Base-by-base conservation (phyloP, 2,113 vertebrate genomes). In the Perca schrenkii region DNA sequence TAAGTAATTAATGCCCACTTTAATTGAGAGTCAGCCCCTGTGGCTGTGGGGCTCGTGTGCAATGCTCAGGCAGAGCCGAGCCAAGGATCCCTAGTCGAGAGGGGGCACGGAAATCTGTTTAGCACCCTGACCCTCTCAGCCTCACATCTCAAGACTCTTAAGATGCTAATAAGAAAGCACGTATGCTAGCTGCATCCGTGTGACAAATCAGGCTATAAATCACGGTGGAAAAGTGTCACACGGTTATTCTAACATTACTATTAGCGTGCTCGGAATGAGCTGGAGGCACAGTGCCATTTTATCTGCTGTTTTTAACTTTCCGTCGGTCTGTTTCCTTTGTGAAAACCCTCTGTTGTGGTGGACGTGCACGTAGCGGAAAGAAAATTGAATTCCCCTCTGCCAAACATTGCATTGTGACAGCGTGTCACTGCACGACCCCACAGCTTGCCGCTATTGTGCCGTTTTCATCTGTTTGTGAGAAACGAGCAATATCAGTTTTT, bases 1-100 rank as follows among this genome's bases (percentile, higher is more conserved):
- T 93, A 86, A 89, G 91, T 94, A 92, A 94, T 93, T 94, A 94
- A 95, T 93, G 91, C 89, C 87, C 77, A 87, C 80, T 91, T 93
- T 93, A 93, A 94, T 91, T 92, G 93, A 90, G 90, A 93, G 90
- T 88, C 89, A 81, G 71, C 83, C 88, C 90, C 88, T 89, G 87
- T 87, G 88, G 91, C 88, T 86, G 77, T 46, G 63, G 81, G 75
- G 77, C 76, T 90, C 53, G 28, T 89, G 84, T 25, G 47, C 77
- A 83, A 73, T 62, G 69, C 88, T 87, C 74, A 90, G 86, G 57
- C 87, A 80, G 82, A 88, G 77, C 57, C 46, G 72, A 90, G 88
- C 88, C 77, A 74, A 83, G 77, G 77, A 89, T 89, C 28, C 80
- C 80, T 86, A 86, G 77, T 84, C 8, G 70, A 93, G 84, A 87